A percentile compares a stretch with the other conserved stretches of the same genome.
Conservation (phyloP, 2,888 invertebrate species). For the Cremastinae sp. region DNA sequence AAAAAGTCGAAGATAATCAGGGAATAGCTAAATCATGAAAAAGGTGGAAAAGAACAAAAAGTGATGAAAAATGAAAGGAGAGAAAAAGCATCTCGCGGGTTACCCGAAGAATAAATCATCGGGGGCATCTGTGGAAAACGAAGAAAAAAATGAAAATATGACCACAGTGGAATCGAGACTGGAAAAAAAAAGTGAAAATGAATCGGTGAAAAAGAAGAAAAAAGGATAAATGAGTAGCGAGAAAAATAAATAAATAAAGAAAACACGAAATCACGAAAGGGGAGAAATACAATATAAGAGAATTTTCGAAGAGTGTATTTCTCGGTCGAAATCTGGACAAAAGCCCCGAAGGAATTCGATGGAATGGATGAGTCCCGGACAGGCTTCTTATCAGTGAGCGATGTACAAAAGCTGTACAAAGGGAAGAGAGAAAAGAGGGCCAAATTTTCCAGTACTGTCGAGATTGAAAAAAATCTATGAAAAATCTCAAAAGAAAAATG, state of each 20-base stretch:
- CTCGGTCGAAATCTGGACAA: conserved; percentile 14
- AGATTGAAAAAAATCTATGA: too few species aligned
- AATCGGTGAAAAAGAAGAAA: background rate
- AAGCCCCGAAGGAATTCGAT: conserved; percentile 16
- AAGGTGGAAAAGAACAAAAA: background rate
- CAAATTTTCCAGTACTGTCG: too few species aligned
- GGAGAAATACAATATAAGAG: background rate
- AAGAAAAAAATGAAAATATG: too few species aligned
- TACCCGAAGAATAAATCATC: conserved; percentile 14
- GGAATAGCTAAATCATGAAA: background rate
- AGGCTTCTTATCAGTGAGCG: background rate
- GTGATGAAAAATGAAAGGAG: background rate
- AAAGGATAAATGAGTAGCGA: background rate
- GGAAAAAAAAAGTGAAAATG: background rate
- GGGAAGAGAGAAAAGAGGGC: too few species aligned
- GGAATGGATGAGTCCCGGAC: conserved; percentile 19
- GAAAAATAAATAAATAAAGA: background rate
- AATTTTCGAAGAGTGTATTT: background rate
- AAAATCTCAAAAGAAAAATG: too few species aligned
- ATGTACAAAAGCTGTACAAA: background rate
- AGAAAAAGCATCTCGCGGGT: background rate
- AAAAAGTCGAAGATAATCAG: background rate
- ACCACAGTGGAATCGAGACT: background rate
- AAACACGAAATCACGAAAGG: background rate
- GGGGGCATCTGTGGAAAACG: background rate